Base-by-base conservation (phyloP, 2,797 vertebrate genomes). In the Argya squamiceps region DNA sequence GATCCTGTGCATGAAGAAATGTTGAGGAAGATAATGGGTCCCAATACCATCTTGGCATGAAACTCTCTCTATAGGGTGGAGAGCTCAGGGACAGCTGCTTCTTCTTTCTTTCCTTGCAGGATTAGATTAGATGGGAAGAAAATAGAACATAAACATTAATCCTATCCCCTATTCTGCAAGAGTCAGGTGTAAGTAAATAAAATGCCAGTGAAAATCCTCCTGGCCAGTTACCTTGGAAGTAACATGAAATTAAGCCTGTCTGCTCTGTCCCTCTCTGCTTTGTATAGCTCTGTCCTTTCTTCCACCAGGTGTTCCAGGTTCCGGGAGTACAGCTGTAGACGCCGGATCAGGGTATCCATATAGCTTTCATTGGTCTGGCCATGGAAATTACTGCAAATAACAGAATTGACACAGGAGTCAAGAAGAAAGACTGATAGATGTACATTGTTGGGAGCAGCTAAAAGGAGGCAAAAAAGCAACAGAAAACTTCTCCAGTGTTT, bases 291-390 rank as follows among this genome's bases (percentile, higher is more conserved):
- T 1, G 99, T 99, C 62, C 99, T 98, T 95, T 99, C 99, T 95
- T 99, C 99, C 89, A 99, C 99, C 97, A 99, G 97, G 67, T 98
- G 98, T 95, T 99, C 99, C 97, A 99, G 96, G 97, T 99, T 99
- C 59, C 98, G 98, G 47, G 99, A 99, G 73, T 99, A 99, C 74
- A 99, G 98, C 98, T 99, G 99, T 52, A 99, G 98, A 43, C 99
- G 98, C 13, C 99, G 97, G 95, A 99, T 99, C 98, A 99, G 98
- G 83, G 99, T 99, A 87, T 99, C 99, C 99, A 99, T 99, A 96
- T 99, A 99, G 97, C 98, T 99, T 97, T 99, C 99, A 50, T 98
- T 99, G 77, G 98, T 99, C 94, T 99, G 98, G 96, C 98, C 98
- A 46, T 99, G 99, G 80, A 99, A 99, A 96, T 99, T 99, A 95